Percentiles rank a stretch among this genome's conserved stretches.
These are phyloP conservation scores for Mungos mungo DNA, from an alignment of 2,113 vertebrate species.

Conservation along the genomic window DNA sequence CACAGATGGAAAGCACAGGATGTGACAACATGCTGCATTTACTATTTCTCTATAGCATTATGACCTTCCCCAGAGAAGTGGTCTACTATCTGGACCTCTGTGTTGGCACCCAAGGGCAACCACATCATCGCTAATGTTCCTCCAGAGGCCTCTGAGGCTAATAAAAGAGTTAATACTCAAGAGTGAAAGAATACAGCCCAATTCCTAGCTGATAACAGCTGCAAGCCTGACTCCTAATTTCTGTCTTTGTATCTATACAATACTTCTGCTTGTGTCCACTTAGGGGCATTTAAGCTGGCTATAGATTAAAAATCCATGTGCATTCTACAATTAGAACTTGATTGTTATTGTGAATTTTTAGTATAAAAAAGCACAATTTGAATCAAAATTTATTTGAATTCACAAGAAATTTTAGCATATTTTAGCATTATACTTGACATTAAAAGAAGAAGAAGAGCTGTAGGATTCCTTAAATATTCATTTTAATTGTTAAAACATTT, in stretches of 20 bases:
- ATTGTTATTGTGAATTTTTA: neutral
- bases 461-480: neutral
- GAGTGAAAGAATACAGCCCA: neutral
- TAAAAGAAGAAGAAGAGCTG: neutral
- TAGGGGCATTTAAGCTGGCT: neutral
- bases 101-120: neutral
- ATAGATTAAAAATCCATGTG: neutral
- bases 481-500: neutral
- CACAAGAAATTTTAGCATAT: neutral
- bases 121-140: neutral
- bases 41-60: neutral
- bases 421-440: neutral
- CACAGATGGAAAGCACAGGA: neutral
- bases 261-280: neutral
- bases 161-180: neutral
- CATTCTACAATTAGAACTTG: neutral
- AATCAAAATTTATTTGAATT: slow-evolving; percentile 31
- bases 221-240: neutral
- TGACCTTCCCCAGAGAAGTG: neutral
- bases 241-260: neutral
- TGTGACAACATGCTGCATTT: neutral
- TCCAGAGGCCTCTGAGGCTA: neutral
- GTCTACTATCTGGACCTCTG: neutral
- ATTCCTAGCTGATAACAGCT: neutral
- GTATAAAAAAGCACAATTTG: neutral